These are phyloP conservation scores for Sesia apiformis DNA, from an alignment of 2,888 invertebrate genomes.

Conservation along the genomic window DNA sequence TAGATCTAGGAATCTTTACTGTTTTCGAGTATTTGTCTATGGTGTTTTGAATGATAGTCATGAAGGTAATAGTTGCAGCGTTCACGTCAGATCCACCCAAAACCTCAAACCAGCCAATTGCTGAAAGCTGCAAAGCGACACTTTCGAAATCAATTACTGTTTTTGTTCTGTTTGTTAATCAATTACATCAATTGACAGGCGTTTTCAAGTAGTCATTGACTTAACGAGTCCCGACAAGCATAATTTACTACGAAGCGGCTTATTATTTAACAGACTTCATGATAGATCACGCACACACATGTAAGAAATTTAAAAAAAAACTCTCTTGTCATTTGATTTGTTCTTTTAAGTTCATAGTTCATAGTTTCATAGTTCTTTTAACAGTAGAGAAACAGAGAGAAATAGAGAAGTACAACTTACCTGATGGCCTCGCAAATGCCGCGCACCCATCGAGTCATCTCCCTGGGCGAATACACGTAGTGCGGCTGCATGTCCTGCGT, in stretches of 20 bases:
- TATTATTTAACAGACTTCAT: too few species aligned
- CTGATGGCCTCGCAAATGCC: constrained; percentile 98
- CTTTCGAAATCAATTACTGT: neutral
- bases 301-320: too few species aligned
- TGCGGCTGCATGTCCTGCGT: constrained; percentile 99
- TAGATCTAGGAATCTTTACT: neutral
- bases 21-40: neutral
- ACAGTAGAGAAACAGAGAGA: neutral
- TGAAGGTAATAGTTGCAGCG: neutral
- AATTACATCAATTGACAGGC: too few species aligned
- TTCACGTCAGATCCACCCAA: neutral
- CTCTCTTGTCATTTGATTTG: too few species aligned
- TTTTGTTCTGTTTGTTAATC: neutral
- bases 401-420: constrained; percentile 26
- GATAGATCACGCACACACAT: too few species aligned
- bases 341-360: too few species aligned
- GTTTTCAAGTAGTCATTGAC: too few species aligned
- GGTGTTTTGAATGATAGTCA: too few species aligned
- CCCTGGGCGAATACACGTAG: constrained; percentile 98
- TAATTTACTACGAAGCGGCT: too few species aligned
- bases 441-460: constrained; percentile 99
- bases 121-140: neutral
- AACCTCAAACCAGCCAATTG: neutral
- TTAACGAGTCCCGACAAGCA: too few species aligned
- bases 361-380: too few species aligned